Percentiles rank a stretch among this genome's conserved stretches.
Evolutionary conservation across 2,888 invertebrate genomes (phyloP).

Genomic region (Caenorhabditis panamensis): DNA sequence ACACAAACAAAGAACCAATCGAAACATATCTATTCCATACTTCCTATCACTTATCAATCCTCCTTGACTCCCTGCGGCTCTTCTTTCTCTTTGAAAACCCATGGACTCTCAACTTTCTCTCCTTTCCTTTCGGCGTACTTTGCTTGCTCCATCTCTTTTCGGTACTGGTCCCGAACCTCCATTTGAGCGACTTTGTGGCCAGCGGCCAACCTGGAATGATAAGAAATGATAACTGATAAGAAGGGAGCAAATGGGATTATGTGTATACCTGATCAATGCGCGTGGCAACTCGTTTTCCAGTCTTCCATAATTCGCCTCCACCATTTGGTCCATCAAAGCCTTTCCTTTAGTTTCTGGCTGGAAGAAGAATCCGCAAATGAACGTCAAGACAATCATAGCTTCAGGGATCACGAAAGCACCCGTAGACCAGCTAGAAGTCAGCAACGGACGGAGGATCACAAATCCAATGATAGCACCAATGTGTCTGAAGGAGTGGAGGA

Average conservation of each 20-base stretch:
- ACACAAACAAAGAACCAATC: conserved; percentile 31
- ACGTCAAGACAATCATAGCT: conserved; percentile 71
- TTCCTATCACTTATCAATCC: conserved; percentile 21
- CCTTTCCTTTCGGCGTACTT: conserved; percentile 63
- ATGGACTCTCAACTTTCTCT: conserved; percentile 61
- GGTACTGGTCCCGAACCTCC: conserved; percentile 68
- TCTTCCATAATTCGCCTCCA: conserved; percentile 75
- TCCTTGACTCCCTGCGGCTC: conserved; percentile 16
- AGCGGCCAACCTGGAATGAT: conserved; percentile 73
- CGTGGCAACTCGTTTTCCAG: conserved; percentile 74
- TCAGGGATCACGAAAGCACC: conserved; percentile 76
- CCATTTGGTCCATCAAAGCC: conserved; percentile 78
- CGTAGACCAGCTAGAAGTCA: conserved; percentile 67
- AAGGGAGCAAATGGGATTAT: too few relatives aligned
- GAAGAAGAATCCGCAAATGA: conserved; percentile 75
- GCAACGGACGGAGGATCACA: conserved; percentile 73
- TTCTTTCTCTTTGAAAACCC: conserved; percentile 61
- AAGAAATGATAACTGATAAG: too few relatives aligned
- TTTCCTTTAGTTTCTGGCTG: conserved; percentile 77
- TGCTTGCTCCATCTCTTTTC: conserved; percentile 59
- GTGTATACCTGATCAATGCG: conserved; percentile 71
- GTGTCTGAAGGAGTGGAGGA: conserved; percentile 75
- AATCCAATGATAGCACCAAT: conserved; percentile 76
- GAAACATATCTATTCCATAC: conserved; percentile 10
- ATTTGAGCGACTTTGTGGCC: conserved; percentile 76